These are phyloP conservation scores for Trichechus manatus DNA, from an alignment of 2,113 vertebrate species.

Conservation along the genomic window DNA sequence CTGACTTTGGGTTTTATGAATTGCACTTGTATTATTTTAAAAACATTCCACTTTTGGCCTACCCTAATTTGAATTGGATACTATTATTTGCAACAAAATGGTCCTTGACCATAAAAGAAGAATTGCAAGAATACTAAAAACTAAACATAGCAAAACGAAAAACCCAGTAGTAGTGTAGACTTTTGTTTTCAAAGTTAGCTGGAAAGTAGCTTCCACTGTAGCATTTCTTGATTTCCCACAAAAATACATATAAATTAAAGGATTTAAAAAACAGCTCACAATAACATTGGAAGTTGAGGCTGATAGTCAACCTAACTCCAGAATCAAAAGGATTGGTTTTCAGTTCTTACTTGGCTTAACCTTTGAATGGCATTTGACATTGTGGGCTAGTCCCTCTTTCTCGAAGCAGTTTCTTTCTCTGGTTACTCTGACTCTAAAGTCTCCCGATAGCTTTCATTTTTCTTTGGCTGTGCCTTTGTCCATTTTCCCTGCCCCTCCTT, in stretches of 20 bases:
- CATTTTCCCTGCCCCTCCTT: constrained; percentile 7
- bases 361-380: constrained; percentile 50
- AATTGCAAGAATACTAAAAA: constrained; percentile 71
- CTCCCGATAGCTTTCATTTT: constrained; percentile 25
- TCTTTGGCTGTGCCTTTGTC: not conserved
- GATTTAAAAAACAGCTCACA: constrained; percentile 74
- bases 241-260: constrained; percentile 78
- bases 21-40: constrained; percentile 73
- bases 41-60: constrained; percentile 73
- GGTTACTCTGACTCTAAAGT: not conserved
- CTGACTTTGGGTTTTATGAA: constrained; percentile 76
- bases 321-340: constrained; percentile 42
- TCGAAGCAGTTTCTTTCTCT: constrained; percentile 43
- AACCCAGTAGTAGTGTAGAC: constrained; percentile 38
- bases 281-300: constrained; percentile 67
- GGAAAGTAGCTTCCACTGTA: constrained; percentile 56
- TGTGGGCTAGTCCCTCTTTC: not conserved
- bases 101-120: constrained; percentile 68
- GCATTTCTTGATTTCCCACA: constrained; percentile 72
- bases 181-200: constrained; percentile 74
- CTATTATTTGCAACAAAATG: constrained; percentile 78
- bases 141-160: constrained; percentile 70
- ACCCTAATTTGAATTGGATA: constrained; percentile 71
- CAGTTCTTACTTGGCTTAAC: constrained; percentile 44
- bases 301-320: constrained; percentile 61